phyloP scores from a whole-genome alignment of 2,113 vertebrate species.

The Pseudorasbora parva region DNA sequence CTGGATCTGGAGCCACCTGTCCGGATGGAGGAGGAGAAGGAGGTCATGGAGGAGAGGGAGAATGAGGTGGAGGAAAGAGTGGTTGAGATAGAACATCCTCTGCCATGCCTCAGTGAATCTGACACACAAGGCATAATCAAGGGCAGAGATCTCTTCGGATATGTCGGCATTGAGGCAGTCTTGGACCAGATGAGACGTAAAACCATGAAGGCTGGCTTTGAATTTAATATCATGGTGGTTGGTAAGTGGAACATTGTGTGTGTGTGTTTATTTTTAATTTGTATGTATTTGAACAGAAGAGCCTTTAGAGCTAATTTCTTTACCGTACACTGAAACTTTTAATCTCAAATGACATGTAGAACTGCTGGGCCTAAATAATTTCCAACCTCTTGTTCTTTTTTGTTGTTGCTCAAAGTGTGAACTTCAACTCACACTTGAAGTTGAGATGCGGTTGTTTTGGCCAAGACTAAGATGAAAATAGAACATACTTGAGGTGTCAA shows the following conservation, averaged over 20 bases:
- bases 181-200: slow-evolving; percentile 94
- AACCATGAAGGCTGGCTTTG: slow-evolving; percentile 93
- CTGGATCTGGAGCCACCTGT: slow-evolving; percentile 54
- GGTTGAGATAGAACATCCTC: slow-evolving; percentile 42
- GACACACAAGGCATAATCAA: slow-evolving; percentile 64
- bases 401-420: not conserved
- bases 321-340: not conserved
- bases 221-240: slow-evolving; percentile 98
- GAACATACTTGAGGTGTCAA: not conserved
- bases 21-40: slow-evolving; percentile 73
- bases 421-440: not conserved
- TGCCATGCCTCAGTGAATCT: slow-evolving; percentile 42
- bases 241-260: slow-evolving; percentile 75
- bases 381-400: not conserved
- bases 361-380: not conserved
- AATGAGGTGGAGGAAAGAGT: slow-evolving; percentile 54
- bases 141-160: slow-evolving; percentile 79
- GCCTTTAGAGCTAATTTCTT: not conserved
- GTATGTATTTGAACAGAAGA: not conserved
- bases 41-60: slow-evolving; percentile 55
- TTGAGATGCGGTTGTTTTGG: not conserved
- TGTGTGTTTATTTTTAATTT: too few species aligned
- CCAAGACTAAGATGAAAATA: not conserved
- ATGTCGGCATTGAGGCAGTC: slow-evolving; percentile 92
- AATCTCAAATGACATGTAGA: not conserved